These are phyloP conservation scores for Lacerta bilineata DNA, from an alignment of 2,797 vertebrate species.

Conservation along the genomic window DNA sequence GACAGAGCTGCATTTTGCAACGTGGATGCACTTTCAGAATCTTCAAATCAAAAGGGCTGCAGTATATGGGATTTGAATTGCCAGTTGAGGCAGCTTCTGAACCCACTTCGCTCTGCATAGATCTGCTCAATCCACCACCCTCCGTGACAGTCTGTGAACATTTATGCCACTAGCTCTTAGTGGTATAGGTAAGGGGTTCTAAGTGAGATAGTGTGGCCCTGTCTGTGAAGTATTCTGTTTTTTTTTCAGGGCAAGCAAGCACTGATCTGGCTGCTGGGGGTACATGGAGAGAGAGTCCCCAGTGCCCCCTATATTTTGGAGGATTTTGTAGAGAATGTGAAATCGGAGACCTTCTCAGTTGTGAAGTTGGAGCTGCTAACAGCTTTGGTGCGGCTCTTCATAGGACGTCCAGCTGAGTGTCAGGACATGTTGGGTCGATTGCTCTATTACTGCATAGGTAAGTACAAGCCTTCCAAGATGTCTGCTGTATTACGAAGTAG, in stretches of 20 bases:
- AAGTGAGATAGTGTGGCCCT: background rate
- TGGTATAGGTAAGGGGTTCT: background rate
- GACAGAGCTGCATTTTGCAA: background rate
- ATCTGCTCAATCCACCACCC: background rate
- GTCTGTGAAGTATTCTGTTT: background rate
- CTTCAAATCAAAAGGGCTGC: background rate
- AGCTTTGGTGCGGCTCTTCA: conserved; percentile 87
- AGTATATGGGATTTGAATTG: background rate
- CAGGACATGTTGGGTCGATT: conserved; percentile 94
- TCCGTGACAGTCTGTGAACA: background rate
- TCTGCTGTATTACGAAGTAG: background rate
- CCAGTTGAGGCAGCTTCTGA: background rate
- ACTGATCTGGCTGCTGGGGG: conserved; percentile 92
- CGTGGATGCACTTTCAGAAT: background rate
- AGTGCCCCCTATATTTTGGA: conserved; percentile 92
- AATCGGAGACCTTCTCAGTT: conserved; percentile 82
- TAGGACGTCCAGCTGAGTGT: conserved; percentile 91
- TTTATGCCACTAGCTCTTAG: background rate
- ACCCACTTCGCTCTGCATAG: background rate
- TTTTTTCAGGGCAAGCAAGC: conserved; percentile 90
- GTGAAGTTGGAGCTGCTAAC: conserved; percentile 95
- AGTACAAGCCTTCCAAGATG: conserved; percentile 36
- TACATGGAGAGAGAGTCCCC: conserved; percentile 87
- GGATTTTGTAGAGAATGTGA: conserved; percentile 88
- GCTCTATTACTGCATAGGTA: conserved; percentile 91